These are phyloP conservation scores for Neuroterus valhalla DNA, from an alignment of 1,140 invertebrate species.

Conservation along the genomic window DNA sequence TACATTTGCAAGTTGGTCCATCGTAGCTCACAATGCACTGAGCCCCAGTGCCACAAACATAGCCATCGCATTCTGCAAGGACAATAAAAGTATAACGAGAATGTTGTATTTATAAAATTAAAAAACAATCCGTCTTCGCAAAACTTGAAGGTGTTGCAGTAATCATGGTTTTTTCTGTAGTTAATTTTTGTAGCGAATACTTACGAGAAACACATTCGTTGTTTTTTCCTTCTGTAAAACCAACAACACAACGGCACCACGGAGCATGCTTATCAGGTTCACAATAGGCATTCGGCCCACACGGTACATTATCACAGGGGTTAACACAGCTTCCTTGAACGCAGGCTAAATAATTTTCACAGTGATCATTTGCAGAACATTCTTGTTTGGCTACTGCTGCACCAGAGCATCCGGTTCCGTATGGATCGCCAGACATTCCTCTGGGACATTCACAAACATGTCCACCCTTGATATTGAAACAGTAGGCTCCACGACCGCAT, in stretches of 20 bases:
- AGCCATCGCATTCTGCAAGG: conserved; percentile 83
- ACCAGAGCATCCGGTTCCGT: conserved; percentile 85
- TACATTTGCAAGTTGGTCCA: conserved; percentile 91
- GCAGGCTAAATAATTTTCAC: conserved; percentile 86
- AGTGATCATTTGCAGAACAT: conserved; percentile 85
- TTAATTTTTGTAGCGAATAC: conserved; percentile 48
- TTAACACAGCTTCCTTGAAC: conserved; percentile 85
- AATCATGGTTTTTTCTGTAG: too few relatives aligned
- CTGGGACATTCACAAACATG: conserved; percentile 89
- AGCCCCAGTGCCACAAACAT: conserved; percentile 87
- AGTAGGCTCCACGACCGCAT: conserved; percentile 90
- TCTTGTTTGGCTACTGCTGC: conserved; percentile 74
- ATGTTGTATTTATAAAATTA: background rate
- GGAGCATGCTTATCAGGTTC: conserved; percentile 91
- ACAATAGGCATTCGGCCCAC: conserved; percentile 90
- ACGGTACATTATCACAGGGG: conserved; percentile 86
- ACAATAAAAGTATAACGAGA: conserved; percentile 34
- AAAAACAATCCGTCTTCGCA: background rate
- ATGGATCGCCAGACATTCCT: conserved; percentile 88
- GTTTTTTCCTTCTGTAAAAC: conserved; percentile 84
- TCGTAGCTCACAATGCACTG: conserved; percentile 90
- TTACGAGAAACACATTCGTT: conserved; percentile 88
- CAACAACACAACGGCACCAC: conserved; percentile 90
- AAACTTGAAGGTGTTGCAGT: too few relatives aligned
- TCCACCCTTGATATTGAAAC: conserved; percentile 89